Percentiles rank a stretch among this genome's conserved stretches.
Conservation (phyloP, 2,113 vertebrate species). For the Tachuris rubrigastra region DNA sequence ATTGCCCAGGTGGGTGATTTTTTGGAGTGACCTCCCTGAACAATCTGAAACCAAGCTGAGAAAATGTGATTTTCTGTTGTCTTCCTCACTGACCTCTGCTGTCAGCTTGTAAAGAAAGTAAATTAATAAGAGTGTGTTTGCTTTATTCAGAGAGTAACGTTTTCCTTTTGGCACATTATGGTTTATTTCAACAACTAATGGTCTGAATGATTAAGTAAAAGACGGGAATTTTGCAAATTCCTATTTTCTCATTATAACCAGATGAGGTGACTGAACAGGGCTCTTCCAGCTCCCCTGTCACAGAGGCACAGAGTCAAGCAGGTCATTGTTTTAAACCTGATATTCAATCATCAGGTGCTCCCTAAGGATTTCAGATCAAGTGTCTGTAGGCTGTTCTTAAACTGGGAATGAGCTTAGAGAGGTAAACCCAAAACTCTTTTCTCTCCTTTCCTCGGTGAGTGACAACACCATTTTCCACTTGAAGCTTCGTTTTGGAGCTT, state of each 20-base stretch:
- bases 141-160: not conserved
- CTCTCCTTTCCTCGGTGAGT: not conserved
- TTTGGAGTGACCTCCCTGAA: not conserved
- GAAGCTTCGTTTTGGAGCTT: not conserved
- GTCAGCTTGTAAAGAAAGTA: not conserved
- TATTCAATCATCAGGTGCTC: accelerated
- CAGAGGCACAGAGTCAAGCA: not conserved
- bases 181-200: not conserved
- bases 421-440: not conserved
- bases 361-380: not conserved
- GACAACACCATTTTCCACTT: not conserved
- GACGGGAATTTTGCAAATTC: not conserved
- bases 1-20: not conserved
- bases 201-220: not conserved
- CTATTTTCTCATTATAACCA: accelerated
- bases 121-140: constrained; percentile 7
- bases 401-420: not conserved
- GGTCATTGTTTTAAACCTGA: not conserved
- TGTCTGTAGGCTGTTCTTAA: not conserved
- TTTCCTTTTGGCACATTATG: not conserved
- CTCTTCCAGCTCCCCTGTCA: not conserved
- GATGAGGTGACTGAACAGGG: not conserved
- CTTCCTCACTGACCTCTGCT: not conserved
- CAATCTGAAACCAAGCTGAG: not conserved
- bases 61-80: constrained; percentile 15